Conservation (phyloP, 2,113 vertebrate species). For the Boleophthalmus pectinirostris region DNA sequence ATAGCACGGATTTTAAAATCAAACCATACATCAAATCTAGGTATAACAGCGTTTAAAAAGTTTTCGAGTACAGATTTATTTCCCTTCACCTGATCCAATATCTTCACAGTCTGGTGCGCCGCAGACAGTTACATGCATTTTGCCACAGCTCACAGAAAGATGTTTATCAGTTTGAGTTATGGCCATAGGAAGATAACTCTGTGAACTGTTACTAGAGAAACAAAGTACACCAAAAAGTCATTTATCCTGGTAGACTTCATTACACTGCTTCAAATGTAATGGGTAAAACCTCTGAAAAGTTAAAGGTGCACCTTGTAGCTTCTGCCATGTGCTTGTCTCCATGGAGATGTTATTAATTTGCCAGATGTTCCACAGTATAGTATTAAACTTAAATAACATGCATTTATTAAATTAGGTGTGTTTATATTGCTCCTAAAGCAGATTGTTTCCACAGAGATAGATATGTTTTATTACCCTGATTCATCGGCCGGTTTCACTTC, state of each 20-base stretch:
- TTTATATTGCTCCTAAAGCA: no score
- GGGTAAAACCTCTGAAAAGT: not conserved
- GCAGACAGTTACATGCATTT: slow-evolving; percentile 7
- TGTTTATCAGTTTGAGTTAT: slow-evolving; percentile 4
- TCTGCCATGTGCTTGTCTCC: no score
- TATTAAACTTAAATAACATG: no score
- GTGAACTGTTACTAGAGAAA: not conserved
- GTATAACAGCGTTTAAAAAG: not conserved
- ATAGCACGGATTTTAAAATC: no score
- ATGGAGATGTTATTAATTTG: no score
- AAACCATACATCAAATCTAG: no score
- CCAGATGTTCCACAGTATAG: no score
- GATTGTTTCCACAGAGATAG: no score
- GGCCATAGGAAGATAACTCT: not conserved
- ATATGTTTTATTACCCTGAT: no score
- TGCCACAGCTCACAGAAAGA: not conserved
- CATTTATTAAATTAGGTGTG: no score
- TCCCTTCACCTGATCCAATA: not conserved
- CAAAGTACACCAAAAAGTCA: not conserved
- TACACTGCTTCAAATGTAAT: not conserved
- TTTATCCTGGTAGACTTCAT: not conserved
- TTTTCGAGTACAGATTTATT: not conserved
- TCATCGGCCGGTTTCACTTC: no score
- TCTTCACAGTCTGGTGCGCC: not conserved
- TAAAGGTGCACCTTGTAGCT: no score